phyloP scores from a whole-genome alignment of 2,888 invertebrate species.

The Drosophila silvestris region DNA sequence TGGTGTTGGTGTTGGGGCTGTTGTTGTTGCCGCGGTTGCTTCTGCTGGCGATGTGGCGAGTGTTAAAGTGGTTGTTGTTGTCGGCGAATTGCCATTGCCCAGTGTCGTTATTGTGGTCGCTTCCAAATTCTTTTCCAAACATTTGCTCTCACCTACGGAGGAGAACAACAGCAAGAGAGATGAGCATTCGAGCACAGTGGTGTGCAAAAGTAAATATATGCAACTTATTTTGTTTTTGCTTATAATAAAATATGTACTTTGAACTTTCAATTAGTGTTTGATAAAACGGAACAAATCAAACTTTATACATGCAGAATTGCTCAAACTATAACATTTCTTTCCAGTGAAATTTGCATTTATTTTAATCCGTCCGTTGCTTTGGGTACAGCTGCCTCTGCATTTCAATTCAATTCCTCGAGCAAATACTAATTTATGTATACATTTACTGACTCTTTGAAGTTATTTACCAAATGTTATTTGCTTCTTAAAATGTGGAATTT shows the following conservation, averaged over 20 bases:
- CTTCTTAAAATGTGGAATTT: not conserved
- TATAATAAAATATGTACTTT: not conserved
- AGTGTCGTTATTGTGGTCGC: conserved; percentile 66
- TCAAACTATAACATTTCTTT: not conserved
- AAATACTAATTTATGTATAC: not conserved
- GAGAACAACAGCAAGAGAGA: conserved; percentile 13
- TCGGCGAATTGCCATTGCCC: conserved; percentile 74
- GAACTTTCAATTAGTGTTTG: not conserved
- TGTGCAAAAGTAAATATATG: not conserved
- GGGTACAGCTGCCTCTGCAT: not conserved
- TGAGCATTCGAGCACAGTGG: conserved; percentile 2
- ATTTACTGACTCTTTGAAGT: not conserved
- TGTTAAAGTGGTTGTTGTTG: conserved; percentile 67
- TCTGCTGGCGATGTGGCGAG: conserved; percentile 63
- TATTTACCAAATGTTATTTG: not conserved
- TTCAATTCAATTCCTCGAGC: not conserved
- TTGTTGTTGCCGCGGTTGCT: conserved; percentile 21
- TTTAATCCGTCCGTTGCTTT: not conserved
- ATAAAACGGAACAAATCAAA: not conserved
- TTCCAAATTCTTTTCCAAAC: conserved; percentile 84
- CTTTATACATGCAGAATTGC: not conserved
- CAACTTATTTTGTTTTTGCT: not conserved
- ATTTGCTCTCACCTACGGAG: conserved; percentile 82
- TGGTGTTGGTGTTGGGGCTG: conserved; percentile 6
- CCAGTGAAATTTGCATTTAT: not conserved